phyloP scores from a whole-genome alignment of 2,797 vertebrate species.

The Chaenodraco wilsoni region DNA sequence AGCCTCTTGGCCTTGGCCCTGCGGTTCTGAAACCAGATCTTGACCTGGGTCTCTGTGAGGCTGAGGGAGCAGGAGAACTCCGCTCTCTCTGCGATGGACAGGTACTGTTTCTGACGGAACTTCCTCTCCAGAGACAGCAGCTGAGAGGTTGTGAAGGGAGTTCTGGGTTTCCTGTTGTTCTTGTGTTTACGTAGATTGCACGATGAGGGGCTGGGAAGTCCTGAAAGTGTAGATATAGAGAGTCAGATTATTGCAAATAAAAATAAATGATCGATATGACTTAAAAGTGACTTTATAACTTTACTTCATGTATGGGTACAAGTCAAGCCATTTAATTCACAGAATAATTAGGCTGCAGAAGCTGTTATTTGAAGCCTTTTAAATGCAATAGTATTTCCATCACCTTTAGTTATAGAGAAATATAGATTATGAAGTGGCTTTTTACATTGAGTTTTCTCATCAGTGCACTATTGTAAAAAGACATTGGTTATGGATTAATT shows the following conservation, averaged over 20 bases:
- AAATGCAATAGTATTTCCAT: not conserved
- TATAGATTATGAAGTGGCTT: not conserved
- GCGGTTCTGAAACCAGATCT: constrained; percentile 92
- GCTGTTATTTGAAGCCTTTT: not conserved
- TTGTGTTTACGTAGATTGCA: constrained; percentile 89
- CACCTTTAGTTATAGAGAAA: not conserved
- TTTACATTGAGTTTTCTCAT: not conserved
- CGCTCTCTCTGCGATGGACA: constrained; percentile 89
- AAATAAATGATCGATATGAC: not conserved
- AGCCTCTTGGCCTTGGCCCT: constrained; percentile 89
- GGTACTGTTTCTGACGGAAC: constrained; percentile 90
- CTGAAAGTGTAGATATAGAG: constrained; percentile 66
- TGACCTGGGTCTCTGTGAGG: constrained; percentile 90
- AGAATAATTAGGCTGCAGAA: not conserved
- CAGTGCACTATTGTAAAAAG: not conserved
- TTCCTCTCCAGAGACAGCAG: constrained; percentile 88
- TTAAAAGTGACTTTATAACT: not conserved
- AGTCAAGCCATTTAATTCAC: not conserved
- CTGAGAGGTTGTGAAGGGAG: constrained; percentile 89
- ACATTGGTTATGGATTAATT: too few species aligned
- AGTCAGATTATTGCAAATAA: constrained; percentile 6
- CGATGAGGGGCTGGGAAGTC: constrained; percentile 81
- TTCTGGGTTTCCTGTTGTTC: constrained; percentile 90
- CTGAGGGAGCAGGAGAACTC: constrained; percentile 87
- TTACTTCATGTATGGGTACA: not conserved